Evolutionary conservation across 2,888 invertebrate species (phyloP).

Genomic region (Lysandra coridon): DNA sequence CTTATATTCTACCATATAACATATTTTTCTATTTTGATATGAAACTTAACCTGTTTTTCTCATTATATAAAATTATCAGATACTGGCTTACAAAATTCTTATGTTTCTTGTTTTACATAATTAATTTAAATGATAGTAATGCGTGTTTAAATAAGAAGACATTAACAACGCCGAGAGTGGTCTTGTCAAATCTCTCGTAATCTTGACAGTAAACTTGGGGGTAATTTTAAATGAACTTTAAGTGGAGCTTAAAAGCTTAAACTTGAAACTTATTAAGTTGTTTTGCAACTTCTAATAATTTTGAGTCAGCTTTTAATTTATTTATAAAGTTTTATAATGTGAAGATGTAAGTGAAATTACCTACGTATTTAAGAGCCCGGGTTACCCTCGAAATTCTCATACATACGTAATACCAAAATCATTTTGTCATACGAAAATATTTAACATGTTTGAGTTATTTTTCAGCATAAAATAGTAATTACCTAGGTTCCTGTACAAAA

Average conservation of each 20-base stretch:
- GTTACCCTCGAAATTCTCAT: no score
- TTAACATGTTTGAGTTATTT: no score
- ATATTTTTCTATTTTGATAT: neutral
- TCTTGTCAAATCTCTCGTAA: neutral
- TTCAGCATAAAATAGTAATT: no score
- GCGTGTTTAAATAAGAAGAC: neutral
- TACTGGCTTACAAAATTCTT: neutral
- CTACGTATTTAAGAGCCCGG: no score
- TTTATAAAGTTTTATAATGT: neutral
- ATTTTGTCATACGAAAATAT: no score
- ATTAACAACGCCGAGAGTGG: neutral
- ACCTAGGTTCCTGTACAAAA: no score
- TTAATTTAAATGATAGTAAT: neutral
- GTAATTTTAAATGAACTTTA: conserved; percentile 18
- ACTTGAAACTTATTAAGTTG: conserved; percentile 1
- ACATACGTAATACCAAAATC: no score
- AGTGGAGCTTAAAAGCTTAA: conserved; percentile 10
- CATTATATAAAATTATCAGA: neutral
- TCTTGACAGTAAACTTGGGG: conserved; percentile 15
- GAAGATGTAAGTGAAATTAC: neutral
- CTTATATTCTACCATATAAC: neutral
- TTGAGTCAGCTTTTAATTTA: conserved; percentile 10
- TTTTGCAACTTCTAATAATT: conserved; percentile 4
- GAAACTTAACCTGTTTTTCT: neutral
- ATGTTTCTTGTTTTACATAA: neutral